These are phyloP conservation scores for Drosophila mayaguana DNA, from an alignment of 2,888 invertebrate species.

Conservation along the genomic window DNA sequence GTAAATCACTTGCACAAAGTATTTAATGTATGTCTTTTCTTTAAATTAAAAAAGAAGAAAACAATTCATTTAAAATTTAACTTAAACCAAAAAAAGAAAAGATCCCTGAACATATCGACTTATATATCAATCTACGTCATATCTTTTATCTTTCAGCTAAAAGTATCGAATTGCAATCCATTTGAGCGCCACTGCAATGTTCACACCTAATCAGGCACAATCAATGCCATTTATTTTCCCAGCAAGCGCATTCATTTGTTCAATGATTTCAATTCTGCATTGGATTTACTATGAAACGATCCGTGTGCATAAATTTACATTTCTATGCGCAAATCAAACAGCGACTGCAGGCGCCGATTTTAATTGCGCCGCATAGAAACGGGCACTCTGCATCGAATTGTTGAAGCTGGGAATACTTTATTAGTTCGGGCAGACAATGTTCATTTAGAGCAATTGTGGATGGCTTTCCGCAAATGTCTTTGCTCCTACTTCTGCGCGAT, in stretches of 20 bases:
- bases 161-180: background rate
- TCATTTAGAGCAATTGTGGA: slow-evolving; percentile 2
- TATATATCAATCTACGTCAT: too few species aligned
- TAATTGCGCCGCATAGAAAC: slow-evolving; percentile 51
- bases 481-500: background rate
- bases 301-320: slow-evolving; percentile 49
- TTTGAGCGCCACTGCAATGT: slow-evolving; percentile 2
- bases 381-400: slow-evolving; percentile 32
- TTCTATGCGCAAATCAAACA: slow-evolving; percentile 58
- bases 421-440: slow-evolving; percentile 19
- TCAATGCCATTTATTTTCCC: slow-evolving; percentile 15
- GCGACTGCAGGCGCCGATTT: slow-evolving; percentile 36
- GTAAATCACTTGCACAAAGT: too few species aligned
- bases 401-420: slow-evolving; percentile 15
- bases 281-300: slow-evolving; percentile 41
- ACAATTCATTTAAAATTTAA: too few species aligned
- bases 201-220: slow-evolving; percentile 11
- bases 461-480: background rate
- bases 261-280: slow-evolving; percentile 38
- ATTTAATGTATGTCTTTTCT: too few species aligned
- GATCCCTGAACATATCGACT: too few species aligned
- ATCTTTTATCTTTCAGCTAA: background rate
- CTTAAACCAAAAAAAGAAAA: too few species aligned
- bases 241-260: slow-evolving; percentile 28
- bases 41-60: too few species aligned